Base-by-base conservation (phyloP, 1,140 invertebrate genomes). In the Drosophila orena region DNA sequence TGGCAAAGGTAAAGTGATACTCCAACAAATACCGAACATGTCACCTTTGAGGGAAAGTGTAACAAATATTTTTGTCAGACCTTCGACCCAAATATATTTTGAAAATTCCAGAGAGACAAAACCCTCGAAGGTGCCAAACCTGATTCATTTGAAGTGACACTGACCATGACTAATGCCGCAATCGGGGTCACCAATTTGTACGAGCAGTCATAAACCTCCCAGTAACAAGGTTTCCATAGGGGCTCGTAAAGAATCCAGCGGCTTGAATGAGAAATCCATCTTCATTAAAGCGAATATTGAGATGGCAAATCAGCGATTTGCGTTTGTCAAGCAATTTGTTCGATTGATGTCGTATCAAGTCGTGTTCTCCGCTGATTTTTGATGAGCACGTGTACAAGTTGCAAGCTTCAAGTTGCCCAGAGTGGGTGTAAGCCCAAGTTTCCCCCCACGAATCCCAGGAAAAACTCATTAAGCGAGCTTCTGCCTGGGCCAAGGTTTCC, bases 401-500 rank as follows among this genome's bases (percentile, higher is more conserved):
- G 34, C 30, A 2, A 30, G 30, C 3, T 30, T 10, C 30, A 30
- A 3, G 30, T 50, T 24, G 40, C 8, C 17, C 37, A 12, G n/a
- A 40, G 24, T 50, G 20, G n/a, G 34, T 44, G 47, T 49, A 35
- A 40, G 44, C 40, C 35, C 20, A 43, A 37, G 50, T 59, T 65
- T 34, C 71, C 46, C 54, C 49, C 15, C 7, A 42, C 40, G 55
- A 50, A 68, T 77, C 62, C 49, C 46, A 58, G 38, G 53, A 69
- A 77, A 77, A 77, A 77, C 73, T 77, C 72, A 84, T 76, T 85
- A 75, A 79, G 50, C 76, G 49, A 57, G 76, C 77, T 76, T 79
- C 73, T 77, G 77, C 69, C 77, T 79, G 76, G 77, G 77, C 77
- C 77, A 79, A 79, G 77, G 76, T 79, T 79, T 79, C 62, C 59